These are phyloP conservation scores for Sycobia sp. DNA, from an alignment of 1,140 invertebrate genomes.

Conservation along the genomic window DNA sequence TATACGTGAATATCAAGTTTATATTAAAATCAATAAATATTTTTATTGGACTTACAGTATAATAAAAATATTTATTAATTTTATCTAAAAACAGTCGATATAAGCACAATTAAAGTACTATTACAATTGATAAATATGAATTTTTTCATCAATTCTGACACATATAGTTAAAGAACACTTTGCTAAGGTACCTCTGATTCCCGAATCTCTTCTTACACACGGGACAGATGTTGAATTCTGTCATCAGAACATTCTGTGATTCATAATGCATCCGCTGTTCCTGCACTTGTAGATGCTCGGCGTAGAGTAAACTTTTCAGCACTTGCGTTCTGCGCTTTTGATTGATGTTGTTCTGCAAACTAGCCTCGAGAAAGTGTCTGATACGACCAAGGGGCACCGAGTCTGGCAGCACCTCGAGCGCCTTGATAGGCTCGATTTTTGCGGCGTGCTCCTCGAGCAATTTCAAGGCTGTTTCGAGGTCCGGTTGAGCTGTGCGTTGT, in stretches of 20 bases:
- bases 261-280: slow-evolving; percentile 80
- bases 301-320: slow-evolving; percentile 79
- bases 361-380: slow-evolving; percentile 77
- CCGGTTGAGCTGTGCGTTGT: slow-evolving; percentile 66
- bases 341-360: slow-evolving; percentile 75
- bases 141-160: too few species aligned
- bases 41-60: too few species aligned
- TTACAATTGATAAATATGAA: too few species aligned
- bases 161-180: background rate
- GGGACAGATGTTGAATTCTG: slow-evolving; percentile 84
- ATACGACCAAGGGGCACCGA: slow-evolving; percentile 75
- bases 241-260: slow-evolving; percentile 80
- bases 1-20: too few species aligned
- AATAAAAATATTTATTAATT: too few species aligned
- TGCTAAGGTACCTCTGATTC: slow-evolving; percentile 75
- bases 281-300: slow-evolving; percentile 81
- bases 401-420: slow-evolving; percentile 76
- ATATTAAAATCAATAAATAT: too few species aligned
- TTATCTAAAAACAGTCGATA: too few species aligned
- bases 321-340: slow-evolving; percentile 76
- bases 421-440: slow-evolving; percentile 80
- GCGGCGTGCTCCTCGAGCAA: slow-evolving; percentile 82
- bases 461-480: slow-evolving; percentile 77
- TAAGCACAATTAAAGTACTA: too few species aligned
- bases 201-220: slow-evolving; percentile 92